Evolutionary conservation across 2,797 vertebrate genomes (phyloP), one percentile per base, ranked within the genome.

Genomic region (Zenarchopterus dispar): DNA sequence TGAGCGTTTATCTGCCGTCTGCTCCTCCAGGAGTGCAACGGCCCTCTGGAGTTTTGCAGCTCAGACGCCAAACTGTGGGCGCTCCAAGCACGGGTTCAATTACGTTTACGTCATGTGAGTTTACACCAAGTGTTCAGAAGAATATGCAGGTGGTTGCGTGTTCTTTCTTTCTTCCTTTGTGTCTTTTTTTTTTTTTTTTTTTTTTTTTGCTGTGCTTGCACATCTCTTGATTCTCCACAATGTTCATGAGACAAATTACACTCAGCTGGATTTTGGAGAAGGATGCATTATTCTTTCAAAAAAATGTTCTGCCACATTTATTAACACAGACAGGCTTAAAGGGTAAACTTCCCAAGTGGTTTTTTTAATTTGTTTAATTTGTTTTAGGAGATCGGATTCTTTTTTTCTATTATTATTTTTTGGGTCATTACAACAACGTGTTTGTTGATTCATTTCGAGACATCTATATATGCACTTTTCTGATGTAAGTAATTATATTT

Each of bases 211-310:
- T 77, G 62, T 8, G 64, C 55, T 84, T 81, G 83, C 80, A 86
- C 68, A 80, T 80, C 82, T 72, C 63, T 61, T 42, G 57, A 78
- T 77, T 77, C 67, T 77, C 77, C 63, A 56, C 65, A 24, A 58
- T 78, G 63, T 81, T 76, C 52, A 7, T 0, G 75, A 86, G 86
- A 86, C 73, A 88, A 84, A 88, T 87, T 86, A 45, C 75, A 55
- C 72, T 69, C 3, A 15, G 24, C 24, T 44, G 6, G 64, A 74
- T 73, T 58, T 78, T 55, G 51, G 80, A 77, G 76, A 69, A 69
- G 73, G 67, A 60, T 77, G 78, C 80, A 78, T 82, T 87, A 73
- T 77, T 83, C 79, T 82, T 59, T 75, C 44, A 42, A 42, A 42
- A 62, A 74, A 53, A 83, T 64, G 44, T 80, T 79, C 58, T 42